Base-by-base conservation (phyloP, 2,888 invertebrate genomes). In the Drosophila flavopinicola region DNA sequence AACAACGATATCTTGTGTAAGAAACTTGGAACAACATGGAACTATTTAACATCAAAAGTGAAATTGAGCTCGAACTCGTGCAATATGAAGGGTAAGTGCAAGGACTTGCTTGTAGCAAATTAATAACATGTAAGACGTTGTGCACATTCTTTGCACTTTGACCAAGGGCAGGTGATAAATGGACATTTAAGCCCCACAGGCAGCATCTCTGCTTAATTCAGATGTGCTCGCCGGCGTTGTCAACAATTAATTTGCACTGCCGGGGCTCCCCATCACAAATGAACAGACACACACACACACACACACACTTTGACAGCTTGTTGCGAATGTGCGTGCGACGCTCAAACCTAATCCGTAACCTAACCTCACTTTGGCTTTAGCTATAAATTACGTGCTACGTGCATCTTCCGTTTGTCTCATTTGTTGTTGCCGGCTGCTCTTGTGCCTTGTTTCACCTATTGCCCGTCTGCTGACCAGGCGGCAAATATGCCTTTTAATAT, bases 401-500 rank as follows among this genome's bases (percentile, higher is more conserved):
- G 67, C 66, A 54, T 79, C 68, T 86, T 65, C 35, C 45, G 66
- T 25, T 66, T 67, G 54, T 67, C 80, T 75, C 64, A 80, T 64
- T 83, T 61, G 53, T 17, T 35, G 24, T 20, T 37, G 38, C 44
- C 24, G 13, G 20, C 6, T 49, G 17, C 15, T 24, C 49, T 25
- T 38, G 44, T 33, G 24, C 17, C 66, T 39, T 32, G 27, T 51
- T 49, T 42, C 57, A 45, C 44, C 38, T 54, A 44, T 74, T 57
- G 54, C 52, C 35, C 20, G 25, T 51, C 13, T 69, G 75, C 85
- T 87, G 87, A 80, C 79, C 79, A 80, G 66, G 75, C 79, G 57
- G 57, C 67, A 80, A 80, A 85, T 87, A 80, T 85, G 78, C 75
- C 78, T 44, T 51, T 68, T 67, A 82, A 82, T 85, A 87, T 85